A percentile compares a stretch with the other conserved stretches of the same genome.
These are phyloP conservation scores for Buceros bicornis DNA, from an alignment of 2,797 vertebrate species.

Conservation along the genomic window DNA sequence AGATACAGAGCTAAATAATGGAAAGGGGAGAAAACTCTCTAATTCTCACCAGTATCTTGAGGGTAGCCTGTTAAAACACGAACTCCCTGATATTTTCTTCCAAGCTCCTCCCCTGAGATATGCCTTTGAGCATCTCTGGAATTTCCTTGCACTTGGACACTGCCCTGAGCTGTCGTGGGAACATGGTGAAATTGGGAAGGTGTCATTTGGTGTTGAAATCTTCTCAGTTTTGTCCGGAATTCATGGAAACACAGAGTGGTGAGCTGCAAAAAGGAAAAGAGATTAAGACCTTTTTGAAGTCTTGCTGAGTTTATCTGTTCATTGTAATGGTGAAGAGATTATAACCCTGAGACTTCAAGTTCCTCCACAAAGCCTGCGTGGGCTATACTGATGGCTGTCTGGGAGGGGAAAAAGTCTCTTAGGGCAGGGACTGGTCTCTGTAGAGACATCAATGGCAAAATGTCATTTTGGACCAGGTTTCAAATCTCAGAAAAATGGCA, in stretches of 20 bases:
- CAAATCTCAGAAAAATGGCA: neutral
- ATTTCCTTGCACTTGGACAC: constrained; percentile 33
- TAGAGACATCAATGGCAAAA: neutral
- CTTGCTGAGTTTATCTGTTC: neutral
- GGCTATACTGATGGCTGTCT: neutral
- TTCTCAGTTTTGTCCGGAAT: neutral
- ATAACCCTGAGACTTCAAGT: neutral
- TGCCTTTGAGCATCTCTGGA: neutral
- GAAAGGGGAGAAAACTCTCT: neutral
- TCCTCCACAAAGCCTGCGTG: neutral
- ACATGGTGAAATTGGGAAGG: neutral
- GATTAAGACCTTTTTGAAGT: neutral
- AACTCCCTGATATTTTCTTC: constrained; percentile 28
- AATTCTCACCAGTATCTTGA: constrained; percentile 43
- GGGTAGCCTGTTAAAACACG: constrained; percentile 53
- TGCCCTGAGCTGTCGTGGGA: neutral
- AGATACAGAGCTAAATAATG: constrained; percentile 13
- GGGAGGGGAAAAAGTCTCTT: neutral
- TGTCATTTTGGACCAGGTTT: neutral
- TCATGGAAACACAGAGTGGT: neutral
- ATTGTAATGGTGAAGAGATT: neutral
- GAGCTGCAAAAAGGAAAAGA: neutral
- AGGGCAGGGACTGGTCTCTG: neutral
- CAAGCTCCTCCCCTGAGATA: neutral
- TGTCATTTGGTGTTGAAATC: neutral